A percentile compares a stretch with the other conserved stretches of the same genome.
Evolutionary conservation across 2,888 invertebrate species (phyloP).

Genomic region (Glaucopsyche alexis): DNA sequence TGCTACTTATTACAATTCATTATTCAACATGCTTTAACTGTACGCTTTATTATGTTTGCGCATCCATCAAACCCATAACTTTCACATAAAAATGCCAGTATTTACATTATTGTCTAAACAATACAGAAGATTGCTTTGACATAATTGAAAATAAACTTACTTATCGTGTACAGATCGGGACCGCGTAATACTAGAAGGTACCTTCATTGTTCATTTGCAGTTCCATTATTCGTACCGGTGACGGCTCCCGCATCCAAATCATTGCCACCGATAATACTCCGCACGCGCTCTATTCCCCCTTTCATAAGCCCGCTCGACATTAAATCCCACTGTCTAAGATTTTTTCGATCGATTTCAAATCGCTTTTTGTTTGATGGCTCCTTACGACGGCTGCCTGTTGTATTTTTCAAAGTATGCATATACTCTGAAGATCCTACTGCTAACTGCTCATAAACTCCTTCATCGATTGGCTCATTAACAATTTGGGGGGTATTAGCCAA

Average conservation of each 20-base stretch:
- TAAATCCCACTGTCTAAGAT: slow-evolving; percentile 92
- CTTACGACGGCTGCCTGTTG: slow-evolving; percentile 37
- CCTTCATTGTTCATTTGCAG: slow-evolving; percentile 75
- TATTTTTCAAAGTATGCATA: slow-evolving; percentile 35
- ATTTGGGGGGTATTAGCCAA: slow-evolving; percentile 56
- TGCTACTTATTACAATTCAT: too few species aligned
- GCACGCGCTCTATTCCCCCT: slow-evolving; percentile 63
- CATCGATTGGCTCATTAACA: slow-evolving; percentile 61
- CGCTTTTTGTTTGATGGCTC: slow-evolving; percentile 59
- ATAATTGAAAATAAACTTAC: slow-evolving; percentile 70
- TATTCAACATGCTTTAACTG: slow-evolving; percentile 53
- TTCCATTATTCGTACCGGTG: slow-evolving; percentile 68
- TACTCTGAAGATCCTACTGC: slow-evolving; percentile 62
- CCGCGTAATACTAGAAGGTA: slow-evolving; percentile 74
- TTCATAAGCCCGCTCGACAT: slow-evolving; percentile 90
- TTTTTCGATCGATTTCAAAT: slow-evolving; percentile 89
- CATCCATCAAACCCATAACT: slow-evolving; percentile 44
- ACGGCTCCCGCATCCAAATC: slow-evolving; percentile 57
- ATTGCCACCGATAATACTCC: slow-evolving; percentile 60
- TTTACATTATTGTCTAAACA: slow-evolving; percentile 46
- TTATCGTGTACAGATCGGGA: slow-evolving; percentile 67
- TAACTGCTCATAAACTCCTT: slow-evolving; percentile 80
- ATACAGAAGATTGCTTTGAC: slow-evolving; percentile 29
- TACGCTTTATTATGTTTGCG: slow-evolving; percentile 70
- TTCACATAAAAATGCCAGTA: slow-evolving; percentile 56